Evolutionary conservation across 1,140 invertebrate genomes (phyloP).

Genomic region (Anoplolepis gracilipes): DNA sequence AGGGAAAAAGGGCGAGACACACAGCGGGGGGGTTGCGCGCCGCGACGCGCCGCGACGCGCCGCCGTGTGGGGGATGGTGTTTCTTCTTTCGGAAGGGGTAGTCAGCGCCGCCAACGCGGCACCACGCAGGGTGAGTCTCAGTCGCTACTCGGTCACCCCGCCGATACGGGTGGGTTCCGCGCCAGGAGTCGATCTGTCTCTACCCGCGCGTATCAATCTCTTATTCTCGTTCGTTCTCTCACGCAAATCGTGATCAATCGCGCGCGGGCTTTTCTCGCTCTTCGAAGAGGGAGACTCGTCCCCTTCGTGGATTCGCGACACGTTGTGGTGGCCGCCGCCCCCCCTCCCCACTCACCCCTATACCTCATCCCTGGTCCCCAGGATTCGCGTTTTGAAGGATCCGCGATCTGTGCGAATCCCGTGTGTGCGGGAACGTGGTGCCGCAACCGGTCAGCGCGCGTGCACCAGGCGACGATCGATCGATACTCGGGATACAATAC

Average conservation of each 20-base stretch:
- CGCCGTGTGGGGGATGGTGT: slow-evolving; percentile 39
- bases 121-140: slow-evolving; percentile 76
- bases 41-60: slow-evolving; percentile 44
- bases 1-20: slow-evolving; percentile 21
- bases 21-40: slow-evolving; percentile 41
- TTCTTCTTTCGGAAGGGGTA: slow-evolving; percentile 70
- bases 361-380: too few species aligned
- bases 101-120: slow-evolving; percentile 77
- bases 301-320: neutral
- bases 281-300: slow-evolving; percentile 1
- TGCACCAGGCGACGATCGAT: slow-evolving; percentile 73
- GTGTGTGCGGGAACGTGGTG: slow-evolving; percentile 63
- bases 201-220: neutral
- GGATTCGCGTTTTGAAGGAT: neutral
- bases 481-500: slow-evolving; percentile 71
- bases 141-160: slow-evolving; percentile 81
- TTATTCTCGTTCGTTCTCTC: slow-evolving; percentile 28
- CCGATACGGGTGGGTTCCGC: slow-evolving; percentile 72
- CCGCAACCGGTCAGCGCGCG: slow-evolving; percentile 74
- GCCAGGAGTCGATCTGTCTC: slow-evolving; percentile 5
- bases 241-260: neutral
- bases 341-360: too few species aligned
- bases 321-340: neutral
- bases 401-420: slow-evolving; percentile 38
- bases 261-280: neutral